Evolutionary conservation across 2,888 invertebrate genomes (phyloP).

Genomic region (Xestia sexstrigata): DNA sequence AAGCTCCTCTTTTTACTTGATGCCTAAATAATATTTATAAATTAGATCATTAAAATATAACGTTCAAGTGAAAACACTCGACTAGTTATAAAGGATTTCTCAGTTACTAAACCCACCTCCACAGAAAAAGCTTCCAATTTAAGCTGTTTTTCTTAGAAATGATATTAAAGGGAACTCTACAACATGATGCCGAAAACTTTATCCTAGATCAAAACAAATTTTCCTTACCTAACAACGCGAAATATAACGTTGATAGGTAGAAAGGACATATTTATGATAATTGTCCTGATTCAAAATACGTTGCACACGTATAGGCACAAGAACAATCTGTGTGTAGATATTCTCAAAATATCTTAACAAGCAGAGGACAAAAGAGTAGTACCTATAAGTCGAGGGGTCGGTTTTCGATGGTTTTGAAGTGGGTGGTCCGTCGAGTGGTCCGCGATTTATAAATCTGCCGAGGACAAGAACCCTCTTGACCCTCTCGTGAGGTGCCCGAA

Average conservation of each 20-base stretch:
- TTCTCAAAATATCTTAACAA: constrained; percentile 63
- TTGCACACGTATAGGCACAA: constrained; percentile 30
- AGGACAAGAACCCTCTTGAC: constrained; percentile 79
- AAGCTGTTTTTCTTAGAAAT: constrained; percentile 10
- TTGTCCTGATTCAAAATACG: background rate
- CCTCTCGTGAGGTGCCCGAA: constrained; percentile 73
- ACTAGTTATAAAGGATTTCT: constrained; percentile 6
- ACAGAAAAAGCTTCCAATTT: constrained; percentile 1
- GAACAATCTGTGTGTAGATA: constrained; percentile 45
- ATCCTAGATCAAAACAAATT: constrained; percentile 6
- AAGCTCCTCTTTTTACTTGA: background rate
- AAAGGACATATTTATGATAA: constrained; percentile 3
- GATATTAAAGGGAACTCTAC: background rate
- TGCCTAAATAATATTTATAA: background rate
- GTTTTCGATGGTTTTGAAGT: constrained; percentile 74
- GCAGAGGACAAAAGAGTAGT: constrained; percentile 75
- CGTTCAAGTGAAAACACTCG: constrained; percentile 1
- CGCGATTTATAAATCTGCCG: constrained; percentile 84
- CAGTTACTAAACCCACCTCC: background rate
- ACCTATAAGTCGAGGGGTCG: constrained; percentile 66
- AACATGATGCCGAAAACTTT: background rate
- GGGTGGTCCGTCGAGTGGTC: constrained; percentile 77
- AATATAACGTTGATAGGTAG: background rate
- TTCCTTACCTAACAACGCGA: background rate
- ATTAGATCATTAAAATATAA: constrained; percentile 18